These are phyloP conservation scores for Lepidochrysops patricia DNA, from an alignment of 2,888 invertebrate species.

Conservation along the genomic window DNA sequence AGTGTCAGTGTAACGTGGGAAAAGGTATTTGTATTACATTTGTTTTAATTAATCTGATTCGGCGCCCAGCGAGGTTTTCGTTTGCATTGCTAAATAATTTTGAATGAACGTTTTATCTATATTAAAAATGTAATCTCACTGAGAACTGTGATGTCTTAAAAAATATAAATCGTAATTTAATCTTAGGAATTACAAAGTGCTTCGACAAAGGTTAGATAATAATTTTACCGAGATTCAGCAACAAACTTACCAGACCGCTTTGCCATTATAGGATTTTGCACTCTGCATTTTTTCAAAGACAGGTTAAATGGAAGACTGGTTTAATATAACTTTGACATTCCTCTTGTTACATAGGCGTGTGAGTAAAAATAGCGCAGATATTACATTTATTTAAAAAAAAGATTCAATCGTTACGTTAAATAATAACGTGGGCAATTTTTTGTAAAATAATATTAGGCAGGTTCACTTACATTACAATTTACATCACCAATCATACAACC, in stretches of 20 bases:
- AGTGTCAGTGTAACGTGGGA: constrained; percentile 15
- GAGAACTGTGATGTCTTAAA: background rate
- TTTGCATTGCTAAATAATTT: constrained; percentile 7
- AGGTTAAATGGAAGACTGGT: background rate
- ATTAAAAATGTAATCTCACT: background rate
- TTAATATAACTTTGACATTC: background rate
- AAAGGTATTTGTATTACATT: constrained; percentile 39
- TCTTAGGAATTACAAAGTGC: background rate
- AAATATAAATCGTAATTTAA: background rate
- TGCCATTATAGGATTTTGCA: background rate
- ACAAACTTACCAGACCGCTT: background rate
- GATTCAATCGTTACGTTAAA: too few relatives aligned
- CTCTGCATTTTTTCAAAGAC: constrained; percentile 3
- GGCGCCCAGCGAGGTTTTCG: background rate
- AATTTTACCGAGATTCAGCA: background rate
- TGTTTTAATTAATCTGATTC: constrained; percentile 15
- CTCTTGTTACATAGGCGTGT: background rate
- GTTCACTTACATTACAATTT: background rate
- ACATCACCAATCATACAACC: background rate
- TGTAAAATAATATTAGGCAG: background rate
- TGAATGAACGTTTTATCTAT: background rate
- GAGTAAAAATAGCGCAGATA: background rate
- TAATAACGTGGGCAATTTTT: too few relatives aligned
- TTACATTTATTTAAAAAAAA: too few relatives aligned
- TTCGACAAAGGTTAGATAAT: background rate